A percentile compares a stretch with the other conserved stretches of the same genome.
Evolutionary conservation across 2,797 vertebrate genomes (phyloP).

Genomic region (Stomatorhinus walkeri): DNA sequence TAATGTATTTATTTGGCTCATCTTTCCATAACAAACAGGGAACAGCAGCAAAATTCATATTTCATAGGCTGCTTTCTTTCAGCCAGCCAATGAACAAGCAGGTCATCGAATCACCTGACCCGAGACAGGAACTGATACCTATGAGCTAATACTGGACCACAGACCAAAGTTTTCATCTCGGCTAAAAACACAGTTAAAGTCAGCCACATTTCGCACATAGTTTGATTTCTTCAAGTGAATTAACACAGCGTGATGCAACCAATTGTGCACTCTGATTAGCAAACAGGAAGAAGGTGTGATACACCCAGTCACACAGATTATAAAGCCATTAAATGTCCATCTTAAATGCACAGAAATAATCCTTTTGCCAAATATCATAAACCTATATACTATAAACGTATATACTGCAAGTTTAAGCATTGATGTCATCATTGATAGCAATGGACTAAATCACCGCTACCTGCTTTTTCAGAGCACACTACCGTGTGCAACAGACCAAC

Average conservation of each 20-base stretch:
- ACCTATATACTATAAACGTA: neutral
- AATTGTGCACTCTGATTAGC: neutral
- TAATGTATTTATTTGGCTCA: neutral
- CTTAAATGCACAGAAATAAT: neutral
- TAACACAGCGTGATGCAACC: neutral
- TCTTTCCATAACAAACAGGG: neutral
- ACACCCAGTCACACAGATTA: neutral
- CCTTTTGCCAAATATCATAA: neutral
- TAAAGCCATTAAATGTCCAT: neutral
- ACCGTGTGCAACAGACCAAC: neutral
- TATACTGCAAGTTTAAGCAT: neutral
- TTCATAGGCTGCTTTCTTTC: slow-evolving; percentile 10
- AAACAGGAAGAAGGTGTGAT: neutral
- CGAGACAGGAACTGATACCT: neutral
- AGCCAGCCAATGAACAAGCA: neutral
- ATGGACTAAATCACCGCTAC: neutral
- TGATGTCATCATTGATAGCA: neutral
- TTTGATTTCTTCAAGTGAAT: neutral
- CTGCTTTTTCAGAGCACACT: neutral
- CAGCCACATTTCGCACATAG: neutral
- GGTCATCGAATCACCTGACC: neutral
- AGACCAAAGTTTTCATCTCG: neutral
- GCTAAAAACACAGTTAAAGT: neutral
- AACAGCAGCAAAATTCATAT: neutral
- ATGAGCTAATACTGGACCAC: neutral